Evolutionary conservation across 2,888 invertebrate species (phyloP), one percentile per base, ranked within the genome.

Genomic region (Beris morrisii): DNA sequence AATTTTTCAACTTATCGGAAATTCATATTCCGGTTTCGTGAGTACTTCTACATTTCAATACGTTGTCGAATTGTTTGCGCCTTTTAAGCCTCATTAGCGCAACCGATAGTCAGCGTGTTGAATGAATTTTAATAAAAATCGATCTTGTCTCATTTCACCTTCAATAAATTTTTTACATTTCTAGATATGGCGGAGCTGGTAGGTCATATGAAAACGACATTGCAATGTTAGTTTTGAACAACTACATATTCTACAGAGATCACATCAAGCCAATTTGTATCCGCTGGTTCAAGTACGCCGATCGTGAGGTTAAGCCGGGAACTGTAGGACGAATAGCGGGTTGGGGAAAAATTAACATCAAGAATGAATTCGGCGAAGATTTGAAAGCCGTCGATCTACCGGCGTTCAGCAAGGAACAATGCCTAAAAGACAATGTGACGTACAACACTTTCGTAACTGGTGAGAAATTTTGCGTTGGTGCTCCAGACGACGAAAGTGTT

Each of bases 191-290:
- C 3, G 77, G 75, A n/a, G 67, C 61, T 12, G 28, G 57, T 13
- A 72, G 71, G 6, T 70, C 71, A 11, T 78, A 73, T 63, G 64
- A 66, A 28, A 70, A 71, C 7, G 81, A 81, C 70, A 75, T 81
- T 57, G 79, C 79, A 0, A 61, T 80, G 4, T 32, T 81, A 12
- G 70, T 76, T n/a, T 67, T 79, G 28, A 70, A 71, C 48, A 69
- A 70, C n/a, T 56, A 68, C 11, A 74, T 81, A 38, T 67, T 64
- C 11, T 73, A 77, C 48, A 74, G 76, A 3, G 68, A 70, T 44
- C 72, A 75, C 11, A 76, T 80, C 7, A 76, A 76, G 64, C 78
- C 80, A n/a, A 75, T 80, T 9, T 81, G 81, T 69, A 70, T 76
- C 4, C 74, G 75, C 22, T 74, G 73, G 73, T 56, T 70, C 55